Evolutionary conservation across 2,797 vertebrate genomes (phyloP).

Genomic region (Enteromius radiatus): DNA sequence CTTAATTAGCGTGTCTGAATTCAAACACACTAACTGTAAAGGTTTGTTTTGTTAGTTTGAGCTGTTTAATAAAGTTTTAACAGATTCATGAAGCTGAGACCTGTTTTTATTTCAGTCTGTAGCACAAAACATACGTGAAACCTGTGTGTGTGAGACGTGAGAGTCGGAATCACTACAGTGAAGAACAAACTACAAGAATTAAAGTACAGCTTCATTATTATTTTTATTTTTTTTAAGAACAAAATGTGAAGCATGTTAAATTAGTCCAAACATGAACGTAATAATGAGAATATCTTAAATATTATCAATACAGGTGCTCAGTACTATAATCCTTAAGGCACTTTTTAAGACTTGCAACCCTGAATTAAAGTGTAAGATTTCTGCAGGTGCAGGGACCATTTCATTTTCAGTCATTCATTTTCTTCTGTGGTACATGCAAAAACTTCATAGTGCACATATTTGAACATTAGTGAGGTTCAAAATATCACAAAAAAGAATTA

Average conservation of each 20-base stretch:
- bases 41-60: slow-evolving; percentile 68
- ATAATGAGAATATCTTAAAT: slow-evolving; percentile 22
- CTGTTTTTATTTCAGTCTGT: slow-evolving; percentile 45
- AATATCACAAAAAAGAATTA: slow-evolving; percentile 1
- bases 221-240: slow-evolving; percentile 12
- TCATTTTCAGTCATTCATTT: background rate
- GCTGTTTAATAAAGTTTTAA: slow-evolving; percentile 72
- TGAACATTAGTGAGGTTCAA: background rate
- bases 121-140: background rate
- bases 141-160: background rate
- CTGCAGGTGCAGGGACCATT: slow-evolving; percentile 3
- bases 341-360: slow-evolving; percentile 43
- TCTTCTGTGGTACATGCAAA: slow-evolving; percentile 1
- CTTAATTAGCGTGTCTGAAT: slow-evolving; percentile 79
- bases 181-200: background rate
- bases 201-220: background rate
- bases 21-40: slow-evolving; percentile 76
- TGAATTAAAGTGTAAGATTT: slow-evolving; percentile 27
- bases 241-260: slow-evolving; percentile 10
- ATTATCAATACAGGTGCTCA: background rate
- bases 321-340: slow-evolving; percentile 37
- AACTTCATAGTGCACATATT: slow-evolving; percentile 21
- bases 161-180: background rate
- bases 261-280: slow-evolving; percentile 1
- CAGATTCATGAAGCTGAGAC: slow-evolving; percentile 61